phyloP scores from a whole-genome alignment of 2,888 invertebrate genomes.

The Drosophila macrospina region DNA sequence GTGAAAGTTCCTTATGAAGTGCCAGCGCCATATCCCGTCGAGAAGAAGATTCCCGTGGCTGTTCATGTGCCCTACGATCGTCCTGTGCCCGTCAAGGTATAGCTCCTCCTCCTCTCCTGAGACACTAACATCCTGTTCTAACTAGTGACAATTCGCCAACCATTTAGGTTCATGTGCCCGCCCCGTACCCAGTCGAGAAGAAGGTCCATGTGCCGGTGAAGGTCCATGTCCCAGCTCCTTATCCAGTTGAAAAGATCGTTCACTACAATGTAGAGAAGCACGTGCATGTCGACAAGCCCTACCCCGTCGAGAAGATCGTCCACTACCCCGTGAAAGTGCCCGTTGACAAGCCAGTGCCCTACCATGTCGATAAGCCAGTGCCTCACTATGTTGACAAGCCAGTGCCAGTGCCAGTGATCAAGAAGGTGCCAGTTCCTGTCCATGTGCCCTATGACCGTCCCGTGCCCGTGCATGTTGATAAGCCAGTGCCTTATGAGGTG shows the following conservation, averaged over 20 bases:
- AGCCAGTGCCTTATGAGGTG: conserved; percentile 91
- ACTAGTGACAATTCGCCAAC: neutral
- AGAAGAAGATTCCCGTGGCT: conserved; percentile 91
- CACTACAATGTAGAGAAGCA: conserved; percentile 90
- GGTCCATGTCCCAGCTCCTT: conserved; percentile 91
- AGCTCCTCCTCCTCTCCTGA: neutral
- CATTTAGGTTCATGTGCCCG: conserved; percentile 86
- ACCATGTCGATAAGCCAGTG: conserved; percentile 87
- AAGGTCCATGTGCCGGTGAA: conserved; percentile 90
- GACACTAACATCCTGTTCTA: neutral
- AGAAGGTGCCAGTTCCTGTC: conserved; percentile 89
- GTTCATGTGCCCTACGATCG: conserved; percentile 91
- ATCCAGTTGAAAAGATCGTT: conserved; percentile 89
- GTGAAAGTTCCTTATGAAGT: conserved; percentile 92
- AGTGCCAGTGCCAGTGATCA: conserved; percentile 88
- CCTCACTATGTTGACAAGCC: conserved; percentile 88
- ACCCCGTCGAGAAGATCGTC: conserved; percentile 90
- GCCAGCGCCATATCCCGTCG: conserved; percentile 92
- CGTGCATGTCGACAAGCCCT: conserved; percentile 90
- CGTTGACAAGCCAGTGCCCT: conserved; percentile 89
- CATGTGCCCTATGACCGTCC: conserved; percentile 88
- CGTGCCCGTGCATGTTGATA: conserved; percentile 90
- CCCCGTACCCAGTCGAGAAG: conserved; percentile 90
- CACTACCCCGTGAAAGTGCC: conserved; percentile 91
- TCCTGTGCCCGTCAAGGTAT: conserved; percentile 90